Percentiles rank a stretch among this genome's conserved stretches.
Conservation (phyloP, 2,113 vertebrate genomes). For the Plecotus auritus region DNA sequence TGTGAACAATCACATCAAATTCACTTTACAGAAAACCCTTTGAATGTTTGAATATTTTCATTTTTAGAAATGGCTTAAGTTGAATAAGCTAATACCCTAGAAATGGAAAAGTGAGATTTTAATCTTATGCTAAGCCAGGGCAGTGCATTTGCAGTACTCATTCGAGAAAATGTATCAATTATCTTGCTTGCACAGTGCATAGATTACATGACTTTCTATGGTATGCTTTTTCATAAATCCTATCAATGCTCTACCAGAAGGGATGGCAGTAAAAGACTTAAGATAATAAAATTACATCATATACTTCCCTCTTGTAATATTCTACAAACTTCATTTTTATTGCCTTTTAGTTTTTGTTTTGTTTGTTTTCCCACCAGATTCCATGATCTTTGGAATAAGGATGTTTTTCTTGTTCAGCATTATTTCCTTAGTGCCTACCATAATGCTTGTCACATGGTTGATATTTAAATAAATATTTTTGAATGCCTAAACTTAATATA, state of each 20-base stretch:
- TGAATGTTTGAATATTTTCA: neutral
- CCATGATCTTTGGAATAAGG: neutral
- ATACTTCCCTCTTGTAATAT: neutral
- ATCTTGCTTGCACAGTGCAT: neutral
- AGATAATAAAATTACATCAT: neutral
- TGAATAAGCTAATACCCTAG: neutral
- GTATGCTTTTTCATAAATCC: neutral
- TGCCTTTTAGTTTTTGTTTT: neutral
- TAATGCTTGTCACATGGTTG: neutral
- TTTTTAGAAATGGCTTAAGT: conserved; percentile 26
- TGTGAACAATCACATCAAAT: conserved; percentile 8
- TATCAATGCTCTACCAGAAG: neutral
- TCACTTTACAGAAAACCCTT: neutral
- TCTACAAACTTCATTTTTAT: neutral
- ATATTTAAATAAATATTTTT: neutral
- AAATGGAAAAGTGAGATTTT: conserved; percentile 28
- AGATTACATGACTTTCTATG: neutral
- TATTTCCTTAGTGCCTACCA: neutral
- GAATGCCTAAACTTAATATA: neutral
- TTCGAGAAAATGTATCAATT: neutral
- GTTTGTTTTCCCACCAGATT: neutral
- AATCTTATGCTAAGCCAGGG: neutral
- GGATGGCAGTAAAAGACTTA: neutral
- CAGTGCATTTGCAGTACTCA: neutral
- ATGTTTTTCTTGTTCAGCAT: neutral